phyloP scores from a whole-genome alignment of 2,888 invertebrate genomes.

The Chaetogeoica ovagalla region DNA sequence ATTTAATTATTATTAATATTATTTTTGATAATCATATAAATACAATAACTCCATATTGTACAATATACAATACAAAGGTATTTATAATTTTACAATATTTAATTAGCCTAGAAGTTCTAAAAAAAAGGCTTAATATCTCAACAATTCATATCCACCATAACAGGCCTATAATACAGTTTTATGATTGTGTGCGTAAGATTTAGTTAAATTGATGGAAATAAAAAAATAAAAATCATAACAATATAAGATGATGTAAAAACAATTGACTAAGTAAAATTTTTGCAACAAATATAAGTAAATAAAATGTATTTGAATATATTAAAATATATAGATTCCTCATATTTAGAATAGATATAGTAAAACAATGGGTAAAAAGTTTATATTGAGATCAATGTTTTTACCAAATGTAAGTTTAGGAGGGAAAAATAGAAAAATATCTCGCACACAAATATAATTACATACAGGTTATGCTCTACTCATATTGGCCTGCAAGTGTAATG shows the following conservation, averaged over 20 bases:
- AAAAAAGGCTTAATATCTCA: conserved; percentile 37
- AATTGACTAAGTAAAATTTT: conserved; percentile 23
- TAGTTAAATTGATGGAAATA: neutral
- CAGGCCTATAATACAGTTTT: conserved; percentile 22
- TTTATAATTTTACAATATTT: conserved; percentile 44
- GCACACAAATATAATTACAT: conserved; percentile 14
- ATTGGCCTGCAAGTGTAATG: conserved; percentile 11
- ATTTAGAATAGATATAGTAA: conserved; percentile 31
- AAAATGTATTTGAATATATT: neutral
- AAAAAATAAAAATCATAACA: neutral
- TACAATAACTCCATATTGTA: conserved; percentile 30
- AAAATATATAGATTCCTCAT: conserved; percentile 4
- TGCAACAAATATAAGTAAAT: conserved; percentile 8
- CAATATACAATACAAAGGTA: conserved; percentile 45
- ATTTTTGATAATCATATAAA: conserved; percentile 35
- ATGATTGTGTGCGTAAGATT: conserved; percentile 12
- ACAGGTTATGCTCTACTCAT: neutral
- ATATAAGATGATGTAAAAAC: conserved; percentile 10
- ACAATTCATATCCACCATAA: conserved; percentile 25
- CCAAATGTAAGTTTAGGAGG: conserved; percentile 6
- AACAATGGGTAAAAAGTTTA: conserved; percentile 34
- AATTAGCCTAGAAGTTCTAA: conserved; percentile 44
- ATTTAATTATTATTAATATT: conserved; percentile 30
- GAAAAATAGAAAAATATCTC: neutral
- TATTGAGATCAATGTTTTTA: conserved; percentile 46